Evolutionary conservation across 2,888 invertebrate genomes (phyloP), one percentile per base, ranked within the genome.

Genomic region (Zootermopsis nevadensis): DNA sequence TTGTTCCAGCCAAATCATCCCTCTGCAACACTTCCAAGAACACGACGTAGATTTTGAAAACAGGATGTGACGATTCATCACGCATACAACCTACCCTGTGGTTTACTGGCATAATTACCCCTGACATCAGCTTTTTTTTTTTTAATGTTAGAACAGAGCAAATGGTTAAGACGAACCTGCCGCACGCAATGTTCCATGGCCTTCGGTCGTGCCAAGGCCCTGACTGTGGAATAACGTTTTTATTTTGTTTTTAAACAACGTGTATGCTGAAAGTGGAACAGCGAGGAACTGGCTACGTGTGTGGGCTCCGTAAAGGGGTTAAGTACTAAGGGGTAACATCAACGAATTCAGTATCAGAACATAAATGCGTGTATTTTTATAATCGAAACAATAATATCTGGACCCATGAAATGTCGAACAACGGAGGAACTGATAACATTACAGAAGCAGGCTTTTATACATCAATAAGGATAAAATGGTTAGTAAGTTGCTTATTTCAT

Each of bases 71-170:
- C 27, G 2, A 27, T n/a, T n/a, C 60, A n/a, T 27, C 27, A 60
- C 60, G 60, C 60, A n/a, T 8, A 60, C 27, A 27, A n/a, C 8
- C 60, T 27, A 60, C 60, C 27, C 60, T 15, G 60, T 60, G 60
- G 60, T 60, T 60, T 60, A 60, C 60, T 12, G 60, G 60, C 60
- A 7, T 60, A 60, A 60, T 60, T 60, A 60, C 60, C 60, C 60
- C 12, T 48, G 48, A 48, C 19, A 48, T 48, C 48, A 48, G 48
- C n/a, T 27, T 60, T 27, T 7, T 27, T 27, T 48, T 8, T 27
- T 60, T n/a, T 60, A 10, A 60, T n/a, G 60, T 1, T 60, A 10
- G 2, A 1, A 6, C 19, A 12, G 60, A 60, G n/a, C 60, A 60
- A 27, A 27, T 60, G 60, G 60, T 27, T 27, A 7, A 12, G 15